Evolutionary conservation across 2,113 vertebrate genomes (phyloP), one percentile per base, ranked within the genome.

Genomic region (Nicator chloris): DNA sequence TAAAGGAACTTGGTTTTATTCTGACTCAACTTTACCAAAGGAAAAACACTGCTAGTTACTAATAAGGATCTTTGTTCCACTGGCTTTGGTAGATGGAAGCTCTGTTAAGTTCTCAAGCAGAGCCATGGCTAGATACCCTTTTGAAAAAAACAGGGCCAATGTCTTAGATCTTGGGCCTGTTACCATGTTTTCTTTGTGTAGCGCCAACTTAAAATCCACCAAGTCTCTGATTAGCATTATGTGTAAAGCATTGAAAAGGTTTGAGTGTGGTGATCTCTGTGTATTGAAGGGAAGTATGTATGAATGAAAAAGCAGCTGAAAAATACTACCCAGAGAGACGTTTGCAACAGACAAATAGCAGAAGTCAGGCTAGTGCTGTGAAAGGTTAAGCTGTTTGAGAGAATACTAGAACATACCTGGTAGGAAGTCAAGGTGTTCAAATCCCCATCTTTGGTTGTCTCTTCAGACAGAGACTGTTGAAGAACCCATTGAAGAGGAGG

Each of bases 391-490:
- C 23, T 75, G 4, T 73, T 69, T 13, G 31, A 63, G 45, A 57
- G 50, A 60, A 17, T 70, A 28, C 5, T n/a, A 23, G 12, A 70
- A 53, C 4, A 17, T 65, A 33, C 3, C 13, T 54, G 21, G 2
- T 72, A 49, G 33, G 37, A 82, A 83, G 20, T 44, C n/a, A 73
- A 21, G 31, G 13, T 65, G 31, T 47, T 30, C 11, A 81, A 68
- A n/a, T 73, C 26, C 22, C 4, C 1, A 28, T 13, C 64, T 73
- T 28, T 3, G 39, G 2, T 42, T 92, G 8, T 76, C 33, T 95
- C n/a, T 69, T 33, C 84, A 99, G 99, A 99, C 99, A 10, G 99
- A 99, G 96, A 99, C 98, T 0, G 99, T 99, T 42, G 99, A 99
- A 94, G 99, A 99, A 91, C 99, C 99, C 17, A 88, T 99, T 71